Conservation (phyloP, 2,113 vertebrate genomes). For the Collichthys lucidus region DNA sequence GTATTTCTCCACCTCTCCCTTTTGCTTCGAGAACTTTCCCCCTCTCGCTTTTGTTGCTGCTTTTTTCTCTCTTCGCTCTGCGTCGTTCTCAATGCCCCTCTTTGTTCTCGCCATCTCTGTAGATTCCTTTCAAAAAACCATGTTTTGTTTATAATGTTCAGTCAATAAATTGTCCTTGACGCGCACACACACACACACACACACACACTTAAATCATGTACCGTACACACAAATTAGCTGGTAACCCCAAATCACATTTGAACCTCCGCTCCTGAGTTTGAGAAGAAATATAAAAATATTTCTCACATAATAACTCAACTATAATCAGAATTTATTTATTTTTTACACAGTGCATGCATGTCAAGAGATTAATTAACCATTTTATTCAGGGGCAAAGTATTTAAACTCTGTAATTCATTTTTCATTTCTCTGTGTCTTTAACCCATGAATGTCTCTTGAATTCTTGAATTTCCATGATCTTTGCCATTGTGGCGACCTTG, state of each 20-base stretch:
- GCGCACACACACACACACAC: neutral
- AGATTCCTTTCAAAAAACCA: neutral
- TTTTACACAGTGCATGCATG: no score
- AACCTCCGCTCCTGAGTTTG: neutral
- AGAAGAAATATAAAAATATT: neutral
- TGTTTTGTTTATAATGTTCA: neutral
- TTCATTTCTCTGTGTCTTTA: no score
- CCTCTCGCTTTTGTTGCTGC: slow-evolving; percentile 15
- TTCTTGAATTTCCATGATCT: no score
- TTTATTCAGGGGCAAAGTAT: no score
- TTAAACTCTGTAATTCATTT: no score
- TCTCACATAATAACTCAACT: neutral
- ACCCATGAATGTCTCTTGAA: no score
- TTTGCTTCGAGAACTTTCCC: slow-evolving; percentile 24
- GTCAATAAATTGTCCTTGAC: slow-evolving; percentile 20
- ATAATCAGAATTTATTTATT: no score
- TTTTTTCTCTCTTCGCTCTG: neutral
- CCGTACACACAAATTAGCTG: neutral
- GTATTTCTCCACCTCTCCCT: slow-evolving; percentile 10
- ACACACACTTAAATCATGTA: no score
- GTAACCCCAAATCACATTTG: neutral
- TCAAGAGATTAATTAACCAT: no score
- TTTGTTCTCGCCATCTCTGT: neutral
- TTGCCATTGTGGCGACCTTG: no score
- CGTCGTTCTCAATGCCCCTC: neutral